Evolutionary conservation across 2,888 invertebrate species (phyloP).

Genomic region (Eumacrocentrus americanus): DNA sequence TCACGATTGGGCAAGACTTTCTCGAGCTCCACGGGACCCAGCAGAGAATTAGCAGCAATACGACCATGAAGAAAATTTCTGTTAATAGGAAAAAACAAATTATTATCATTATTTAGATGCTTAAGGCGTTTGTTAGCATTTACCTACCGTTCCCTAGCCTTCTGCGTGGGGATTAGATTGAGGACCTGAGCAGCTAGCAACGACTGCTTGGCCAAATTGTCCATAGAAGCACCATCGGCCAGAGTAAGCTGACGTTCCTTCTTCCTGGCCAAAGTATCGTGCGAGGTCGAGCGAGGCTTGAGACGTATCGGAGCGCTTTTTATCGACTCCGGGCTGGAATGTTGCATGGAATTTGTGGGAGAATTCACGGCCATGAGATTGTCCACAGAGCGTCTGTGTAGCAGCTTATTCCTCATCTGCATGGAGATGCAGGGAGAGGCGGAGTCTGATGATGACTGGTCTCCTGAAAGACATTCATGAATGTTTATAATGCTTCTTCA

Average conservation of each 20-base stretch:
- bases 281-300: conserved; percentile 56
- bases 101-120: neutral
- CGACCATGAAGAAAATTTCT: conserved; percentile 83
- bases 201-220: conserved; percentile 76
- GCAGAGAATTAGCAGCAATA: conserved; percentile 78
- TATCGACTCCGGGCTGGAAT: conserved; percentile 59
- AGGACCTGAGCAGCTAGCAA: conserved; percentile 80
- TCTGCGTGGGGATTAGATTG: conserved; percentile 81
- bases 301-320: conserved; percentile 55
- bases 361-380: conserved; percentile 55
- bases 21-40: conserved; percentile 85
- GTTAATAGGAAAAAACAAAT: conserved; percentile 32
- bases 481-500: conserved; percentile 14
- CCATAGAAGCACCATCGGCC: conserved; percentile 62
- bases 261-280: conserved; percentile 52
- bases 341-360: conserved; percentile 51
- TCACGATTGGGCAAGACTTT: conserved; percentile 85
- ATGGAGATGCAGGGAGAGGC: conserved; percentile 52
- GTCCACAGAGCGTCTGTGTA: conserved; percentile 58
- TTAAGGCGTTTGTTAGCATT: neutral
- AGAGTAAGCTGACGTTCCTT: conserved; percentile 45
- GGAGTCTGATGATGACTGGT: conserved; percentile 54
- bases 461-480: conserved; percentile 43
- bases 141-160: conserved; percentile 75
- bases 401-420: conserved; percentile 48